phyloP scores from a whole-genome alignment of 2,888 invertebrate species.

The Agrilus biguttatus region DNA sequence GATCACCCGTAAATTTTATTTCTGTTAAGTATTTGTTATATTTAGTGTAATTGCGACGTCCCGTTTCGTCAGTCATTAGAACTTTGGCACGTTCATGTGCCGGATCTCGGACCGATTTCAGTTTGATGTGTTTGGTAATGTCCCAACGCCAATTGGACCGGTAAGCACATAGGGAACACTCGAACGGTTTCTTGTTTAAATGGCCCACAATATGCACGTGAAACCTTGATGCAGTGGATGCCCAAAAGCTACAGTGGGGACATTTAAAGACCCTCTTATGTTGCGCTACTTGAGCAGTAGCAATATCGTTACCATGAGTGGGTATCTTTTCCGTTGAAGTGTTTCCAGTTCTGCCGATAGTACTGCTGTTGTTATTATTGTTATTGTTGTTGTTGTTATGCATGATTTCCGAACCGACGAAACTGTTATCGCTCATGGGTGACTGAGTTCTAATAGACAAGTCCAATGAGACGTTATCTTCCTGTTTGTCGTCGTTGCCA shows the following conservation, averaged over 20 bases:
- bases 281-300: slow-evolving; percentile 49
- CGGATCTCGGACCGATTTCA: slow-evolving; percentile 74
- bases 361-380: background rate
- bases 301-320: slow-evolving; percentile 41
- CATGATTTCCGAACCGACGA: slow-evolving; percentile 15
- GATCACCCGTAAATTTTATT: slow-evolving; percentile 25
- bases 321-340: slow-evolving; percentile 39
- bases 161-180: slow-evolving; percentile 87
- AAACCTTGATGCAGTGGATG: slow-evolving; percentile 82
- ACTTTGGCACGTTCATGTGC: slow-evolving; percentile 70
- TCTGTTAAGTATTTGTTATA: slow-evolving; percentile 79
- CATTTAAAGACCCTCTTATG: slow-evolving; percentile 79
- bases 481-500: slow-evolving; percentile 21
- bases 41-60: slow-evolving; percentile 80
- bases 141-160: slow-evolving; percentile 96
- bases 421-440: slow-evolving; percentile 26
- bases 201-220: slow-evolving; percentile 91
- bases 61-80: slow-evolving; percentile 83
- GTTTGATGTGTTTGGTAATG: slow-evolving; percentile 86
- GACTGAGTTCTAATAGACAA: slow-evolving; percentile 28
- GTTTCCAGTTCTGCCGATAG: slow-evolving; percentile 8
- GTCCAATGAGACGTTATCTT: slow-evolving; percentile 26
- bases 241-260: slow-evolving; percentile 85
- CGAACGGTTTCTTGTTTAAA: slow-evolving; percentile 84
- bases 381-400: slow-evolving; percentile 3